These are phyloP conservation scores for Anarsia innoxiella DNA, from an alignment of 2,888 invertebrate species.

Conservation along the genomic window DNA sequence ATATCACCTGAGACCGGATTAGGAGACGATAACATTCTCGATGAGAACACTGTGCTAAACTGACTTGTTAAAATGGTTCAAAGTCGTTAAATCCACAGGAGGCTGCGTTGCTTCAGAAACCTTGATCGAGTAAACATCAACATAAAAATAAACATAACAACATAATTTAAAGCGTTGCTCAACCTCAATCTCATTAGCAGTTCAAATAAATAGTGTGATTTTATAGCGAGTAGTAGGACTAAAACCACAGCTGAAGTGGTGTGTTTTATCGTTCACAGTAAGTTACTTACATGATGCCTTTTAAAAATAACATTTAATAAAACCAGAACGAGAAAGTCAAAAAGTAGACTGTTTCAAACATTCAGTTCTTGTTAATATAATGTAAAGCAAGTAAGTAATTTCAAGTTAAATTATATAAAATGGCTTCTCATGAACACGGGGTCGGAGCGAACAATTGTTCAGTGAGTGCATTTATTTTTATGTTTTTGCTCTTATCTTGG, in stretches of 20 bases:
- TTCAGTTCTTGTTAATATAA: too few species aligned
- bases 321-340: too few species aligned
- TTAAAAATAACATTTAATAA: too few species aligned
- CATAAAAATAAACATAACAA: constrained; percentile 27
- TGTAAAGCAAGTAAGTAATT: constrained; percentile 16
- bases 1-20: constrained; percentile 67
- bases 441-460: constrained; percentile 48
- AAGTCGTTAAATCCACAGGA: constrained; percentile 50
- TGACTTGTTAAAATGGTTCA: constrained; percentile 55
- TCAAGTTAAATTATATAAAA: constrained; percentile 22
- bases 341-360: too few species aligned
- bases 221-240: too few species aligned
- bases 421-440: constrained; percentile 33
- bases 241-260: too few species aligned
- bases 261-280: too few species aligned
- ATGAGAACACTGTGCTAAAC: constrained; percentile 62
- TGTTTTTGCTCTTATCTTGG: constrained; percentile 53
- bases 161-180: constrained; percentile 8
- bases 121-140: constrained; percentile 36
- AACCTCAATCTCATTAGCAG: constrained; percentile 1
- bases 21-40: constrained; percentile 65
- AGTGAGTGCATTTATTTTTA: constrained; percentile 43
- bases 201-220: background rate
- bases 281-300: too few species aligned
- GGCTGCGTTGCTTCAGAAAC: constrained; percentile 37